Evolutionary conservation across 2,888 invertebrate species (phyloP).

Genomic region (Aphodius sticticus): DNA sequence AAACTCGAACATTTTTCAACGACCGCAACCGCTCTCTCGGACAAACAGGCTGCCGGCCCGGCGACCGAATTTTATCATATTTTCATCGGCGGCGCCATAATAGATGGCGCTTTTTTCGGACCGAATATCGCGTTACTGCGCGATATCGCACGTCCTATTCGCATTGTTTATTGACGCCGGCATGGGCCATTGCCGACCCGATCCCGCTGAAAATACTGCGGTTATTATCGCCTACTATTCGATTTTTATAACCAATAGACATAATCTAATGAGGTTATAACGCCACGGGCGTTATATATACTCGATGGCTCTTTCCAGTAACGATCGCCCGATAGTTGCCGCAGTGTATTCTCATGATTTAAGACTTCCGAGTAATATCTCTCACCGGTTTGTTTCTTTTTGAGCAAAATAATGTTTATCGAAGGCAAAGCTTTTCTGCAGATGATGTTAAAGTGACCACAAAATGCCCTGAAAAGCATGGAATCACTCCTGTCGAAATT

Average conservation of each 20-base stretch:
- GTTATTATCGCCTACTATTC: constrained; percentile 22
- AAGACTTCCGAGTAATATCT: not conserved
- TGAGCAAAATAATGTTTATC: not conserved
- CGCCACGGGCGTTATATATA: constrained; percentile 17
- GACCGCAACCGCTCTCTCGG: constrained; percentile 27
- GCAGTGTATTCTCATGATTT: not conserved
- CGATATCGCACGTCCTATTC: constrained; percentile 21
- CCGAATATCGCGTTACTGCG: constrained; percentile 21
- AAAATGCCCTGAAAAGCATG: too few relatives aligned
- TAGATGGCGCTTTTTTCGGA: constrained; percentile 20
- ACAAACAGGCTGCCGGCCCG: constrained; percentile 19
- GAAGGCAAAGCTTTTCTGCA: too few relatives aligned
- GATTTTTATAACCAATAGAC: constrained; percentile 25
- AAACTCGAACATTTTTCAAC: constrained; percentile 39
- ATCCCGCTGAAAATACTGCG: constrained; percentile 14
- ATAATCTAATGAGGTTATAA: constrained; percentile 27
- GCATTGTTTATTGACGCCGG: constrained; percentile 26
- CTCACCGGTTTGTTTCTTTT: not conserved
- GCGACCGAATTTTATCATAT: constrained; percentile 25
- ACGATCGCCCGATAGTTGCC: not conserved
- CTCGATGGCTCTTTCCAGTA: constrained; percentile 17
- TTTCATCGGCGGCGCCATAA: constrained; percentile 20
- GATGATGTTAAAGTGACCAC: too few relatives aligned
- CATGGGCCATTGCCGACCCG: constrained; percentile 22
- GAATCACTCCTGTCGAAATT: too few relatives aligned